Percentiles rank a stretch among this genome's conserved stretches.
These are phyloP conservation scores for Thalassarche chlororhynchos DNA, from an alignment of 2,113 vertebrate genomes.

Conservation along the genomic window DNA sequence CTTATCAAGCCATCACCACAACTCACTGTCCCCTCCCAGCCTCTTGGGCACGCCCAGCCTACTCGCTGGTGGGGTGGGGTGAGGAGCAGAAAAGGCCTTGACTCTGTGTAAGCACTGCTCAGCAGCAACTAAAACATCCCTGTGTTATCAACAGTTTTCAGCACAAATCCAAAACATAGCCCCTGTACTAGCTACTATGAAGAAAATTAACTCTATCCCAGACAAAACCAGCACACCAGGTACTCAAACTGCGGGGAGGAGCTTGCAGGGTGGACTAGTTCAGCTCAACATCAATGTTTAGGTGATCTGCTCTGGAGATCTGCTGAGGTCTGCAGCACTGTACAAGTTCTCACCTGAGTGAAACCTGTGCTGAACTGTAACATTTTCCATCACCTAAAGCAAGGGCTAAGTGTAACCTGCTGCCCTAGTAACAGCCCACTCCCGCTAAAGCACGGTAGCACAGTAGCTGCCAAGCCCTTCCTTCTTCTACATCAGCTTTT, in stretches of 20 bases:
- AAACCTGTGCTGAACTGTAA: not conserved
- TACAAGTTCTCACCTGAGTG: rapidly evolving
- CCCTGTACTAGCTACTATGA: too few relatives aligned
- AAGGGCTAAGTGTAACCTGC: not conserved
- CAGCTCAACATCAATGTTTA: not conserved
- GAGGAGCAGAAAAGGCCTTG: too few relatives aligned
- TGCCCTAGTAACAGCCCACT: not conserved
- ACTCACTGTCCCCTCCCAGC: not conserved
- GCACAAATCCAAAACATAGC: too few relatives aligned
- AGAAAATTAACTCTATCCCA: too few relatives aligned
- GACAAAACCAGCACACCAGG: too few relatives aligned
- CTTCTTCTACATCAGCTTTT: not conserved
- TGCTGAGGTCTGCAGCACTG: not conserved
- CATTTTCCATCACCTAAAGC: not conserved
- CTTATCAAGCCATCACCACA: not conserved
- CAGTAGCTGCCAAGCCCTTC: not conserved
- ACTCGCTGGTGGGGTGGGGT: too few relatives aligned
- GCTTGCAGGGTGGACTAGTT: not conserved
- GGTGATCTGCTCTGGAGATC: not conserved
- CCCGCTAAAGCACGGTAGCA: not conserved
- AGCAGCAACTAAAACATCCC: too few relatives aligned
- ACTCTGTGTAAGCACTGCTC: too few relatives aligned
- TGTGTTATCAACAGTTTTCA: too few relatives aligned
- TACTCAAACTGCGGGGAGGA: not conserved
- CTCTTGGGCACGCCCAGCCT: too few relatives aligned